Conservation (phyloP, 1,140 invertebrate genomes). For the Anastatus disparis region DNA sequence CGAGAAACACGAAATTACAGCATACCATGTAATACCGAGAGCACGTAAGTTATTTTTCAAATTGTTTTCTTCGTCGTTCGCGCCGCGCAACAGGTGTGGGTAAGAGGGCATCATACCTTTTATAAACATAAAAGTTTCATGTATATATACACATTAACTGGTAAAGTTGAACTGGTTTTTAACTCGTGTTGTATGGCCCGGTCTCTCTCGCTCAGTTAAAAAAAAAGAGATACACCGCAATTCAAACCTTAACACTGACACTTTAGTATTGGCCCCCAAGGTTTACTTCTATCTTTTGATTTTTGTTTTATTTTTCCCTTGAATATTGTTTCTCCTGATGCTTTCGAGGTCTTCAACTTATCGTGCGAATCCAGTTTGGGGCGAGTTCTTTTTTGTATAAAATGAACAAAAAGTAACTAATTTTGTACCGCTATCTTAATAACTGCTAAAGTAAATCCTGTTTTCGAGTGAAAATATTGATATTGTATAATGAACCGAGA, state of each 20-base stretch:
- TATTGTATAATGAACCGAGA: too few species aligned
- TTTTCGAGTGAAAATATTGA: too few species aligned
- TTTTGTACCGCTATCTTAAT: background rate
- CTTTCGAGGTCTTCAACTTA: background rate
- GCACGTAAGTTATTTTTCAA: too few species aligned
- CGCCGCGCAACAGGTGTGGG: slow-evolving; percentile 3
- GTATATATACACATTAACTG: too few species aligned
- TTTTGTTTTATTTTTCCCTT: too few species aligned
- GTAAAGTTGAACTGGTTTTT: slow-evolving; percentile 56
- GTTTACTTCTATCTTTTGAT: too few species aligned
- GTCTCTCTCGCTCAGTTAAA: too few species aligned
- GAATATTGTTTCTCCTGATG: too few species aligned
- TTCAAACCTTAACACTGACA: slow-evolving; percentile 59
- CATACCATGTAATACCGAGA: background rate
- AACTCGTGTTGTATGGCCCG: slow-evolving; percentile 42
- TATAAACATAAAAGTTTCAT: background rate
- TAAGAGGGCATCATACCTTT: background rate
- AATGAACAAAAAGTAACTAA: background rate
- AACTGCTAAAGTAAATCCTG: too few species aligned
- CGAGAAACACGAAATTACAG: slow-evolving; percentile 14
- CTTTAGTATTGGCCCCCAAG: too few species aligned
- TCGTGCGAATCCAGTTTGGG: background rate
- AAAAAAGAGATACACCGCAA: slow-evolving; percentile 44
- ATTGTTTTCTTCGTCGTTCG: background rate
- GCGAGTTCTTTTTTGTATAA: background rate